Evolutionary conservation across 2,797 vertebrate species (phyloP).

Genomic region (Onychomys arenicola): DNA sequence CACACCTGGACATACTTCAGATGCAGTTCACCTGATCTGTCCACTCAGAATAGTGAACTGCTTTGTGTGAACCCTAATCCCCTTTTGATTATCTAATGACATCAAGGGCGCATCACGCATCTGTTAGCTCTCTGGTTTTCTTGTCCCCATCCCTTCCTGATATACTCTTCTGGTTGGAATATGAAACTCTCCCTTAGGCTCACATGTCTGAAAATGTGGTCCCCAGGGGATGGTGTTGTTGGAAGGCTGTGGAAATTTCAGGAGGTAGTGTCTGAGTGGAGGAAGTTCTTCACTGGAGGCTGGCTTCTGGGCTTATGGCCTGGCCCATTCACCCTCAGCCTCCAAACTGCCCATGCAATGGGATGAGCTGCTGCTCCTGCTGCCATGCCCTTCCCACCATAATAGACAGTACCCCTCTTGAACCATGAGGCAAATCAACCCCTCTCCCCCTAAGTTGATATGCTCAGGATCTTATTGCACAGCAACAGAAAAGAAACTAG

Average conservation of each 20-base stretch:
- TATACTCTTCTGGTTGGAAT: not conserved
- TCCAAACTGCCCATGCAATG: not conserved
- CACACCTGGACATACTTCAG: not conserved
- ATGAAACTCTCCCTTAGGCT: not conserved
- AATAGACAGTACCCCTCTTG: not conserved
- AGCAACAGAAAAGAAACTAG: not conserved
- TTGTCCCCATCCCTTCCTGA: rapidly evolving
- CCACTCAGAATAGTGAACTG: not conserved
- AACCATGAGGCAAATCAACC: not conserved
- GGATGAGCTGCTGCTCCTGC: not conserved
- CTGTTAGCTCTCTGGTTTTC: not conserved
- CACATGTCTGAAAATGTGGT: not conserved
- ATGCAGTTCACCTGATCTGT: rapidly evolving
- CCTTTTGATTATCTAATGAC: not conserved
- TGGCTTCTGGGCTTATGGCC: not conserved
- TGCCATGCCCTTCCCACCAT: not conserved
- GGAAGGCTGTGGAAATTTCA: not conserved
- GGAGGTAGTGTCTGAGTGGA: not conserved
- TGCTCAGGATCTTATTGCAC: not conserved
- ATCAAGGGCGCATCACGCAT: rapidly evolving
- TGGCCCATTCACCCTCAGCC: not conserved
- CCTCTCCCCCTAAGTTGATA: too few species aligned
- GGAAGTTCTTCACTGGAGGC: too few species aligned
- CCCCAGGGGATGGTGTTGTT: too few species aligned
- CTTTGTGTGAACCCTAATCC: not conserved